phyloP scores from a whole-genome alignment of 2,888 invertebrate genomes.

The Drosophila quinaria region DNA sequence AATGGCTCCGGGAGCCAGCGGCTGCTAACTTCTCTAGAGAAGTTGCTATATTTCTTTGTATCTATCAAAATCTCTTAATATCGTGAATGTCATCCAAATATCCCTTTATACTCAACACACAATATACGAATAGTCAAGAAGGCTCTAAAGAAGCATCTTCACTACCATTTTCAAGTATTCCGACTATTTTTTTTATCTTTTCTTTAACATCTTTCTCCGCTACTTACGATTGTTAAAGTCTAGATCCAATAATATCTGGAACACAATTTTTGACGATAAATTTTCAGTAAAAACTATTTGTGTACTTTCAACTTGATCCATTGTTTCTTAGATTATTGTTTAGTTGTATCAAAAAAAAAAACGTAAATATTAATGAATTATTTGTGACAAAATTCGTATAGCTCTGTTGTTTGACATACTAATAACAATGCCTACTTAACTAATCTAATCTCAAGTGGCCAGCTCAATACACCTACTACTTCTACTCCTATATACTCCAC shows the following conservation, averaged over 20 bases:
- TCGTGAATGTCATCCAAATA: neutral
- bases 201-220: too few species aligned
- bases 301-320: slow-evolving; percentile 11
- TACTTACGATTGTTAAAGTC: slow-evolving; percentile 12
- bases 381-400: slow-evolving; percentile 13
- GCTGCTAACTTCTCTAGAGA: neutral
- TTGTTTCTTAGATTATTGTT: slow-evolving; percentile 6
- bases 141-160: too few species aligned
- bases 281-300: slow-evolving; percentile 10
- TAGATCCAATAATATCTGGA: slow-evolving; percentile 17
- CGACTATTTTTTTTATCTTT: neutral
- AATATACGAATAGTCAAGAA: too few species aligned
- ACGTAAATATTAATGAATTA: neutral
- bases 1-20: too few species aligned
- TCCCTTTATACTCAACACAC: too few species aligned
- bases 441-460: slow-evolving; percentile 16
- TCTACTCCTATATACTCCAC: neutral
- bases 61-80: neutral
- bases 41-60: neutral
- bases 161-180: too few species aligned
- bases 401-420: slow-evolving; percentile 4
- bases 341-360: neutral
- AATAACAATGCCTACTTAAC: slow-evolving; percentile 18
- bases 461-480: slow-evolving; percentile 10
- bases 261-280: slow-evolving; percentile 34